These are phyloP conservation scores for Emys orbicularis DNA, from an alignment of 2,797 vertebrate species.

Conservation along the genomic window DNA sequence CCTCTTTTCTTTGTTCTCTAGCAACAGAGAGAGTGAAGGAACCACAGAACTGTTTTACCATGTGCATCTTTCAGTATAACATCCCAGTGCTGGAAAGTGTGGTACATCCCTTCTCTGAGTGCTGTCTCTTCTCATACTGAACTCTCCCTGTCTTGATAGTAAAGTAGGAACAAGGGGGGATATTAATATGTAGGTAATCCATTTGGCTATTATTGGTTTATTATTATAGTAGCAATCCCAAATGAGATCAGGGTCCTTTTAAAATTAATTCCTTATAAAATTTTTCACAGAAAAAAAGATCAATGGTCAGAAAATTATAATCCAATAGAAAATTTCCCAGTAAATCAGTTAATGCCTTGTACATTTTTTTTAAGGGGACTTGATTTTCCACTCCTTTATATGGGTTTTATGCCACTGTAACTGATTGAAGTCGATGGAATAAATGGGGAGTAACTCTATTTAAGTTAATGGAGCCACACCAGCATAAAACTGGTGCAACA, in stretches of 20 bases:
- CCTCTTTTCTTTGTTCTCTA: background rate
- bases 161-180: background rate
- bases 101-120: accelerated
- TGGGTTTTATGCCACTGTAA: background rate
- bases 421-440: conserved; percentile 26
- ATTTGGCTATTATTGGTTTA: background rate
- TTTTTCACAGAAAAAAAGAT: conserved; percentile 37
- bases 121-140: background rate
- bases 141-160: background rate
- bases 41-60: background rate
- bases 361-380: conserved; percentile 6
- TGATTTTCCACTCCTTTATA: conserved; percentile 34
- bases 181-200: background rate
- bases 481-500: background rate
- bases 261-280: conserved; percentile 33
- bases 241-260: conserved; percentile 30
- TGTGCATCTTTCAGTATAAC: background rate
- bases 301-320: conserved; percentile 8
- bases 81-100: background rate
- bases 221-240: conserved; percentile 5
- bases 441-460: conserved; percentile 25
- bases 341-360: background rate
- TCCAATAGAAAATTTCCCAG: no score
- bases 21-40: background rate
- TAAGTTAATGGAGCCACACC: conserved; percentile 25